Evolutionary conservation across 2,113 vertebrate genomes (phyloP).

Genomic region (Gambusia affinis): DNA sequence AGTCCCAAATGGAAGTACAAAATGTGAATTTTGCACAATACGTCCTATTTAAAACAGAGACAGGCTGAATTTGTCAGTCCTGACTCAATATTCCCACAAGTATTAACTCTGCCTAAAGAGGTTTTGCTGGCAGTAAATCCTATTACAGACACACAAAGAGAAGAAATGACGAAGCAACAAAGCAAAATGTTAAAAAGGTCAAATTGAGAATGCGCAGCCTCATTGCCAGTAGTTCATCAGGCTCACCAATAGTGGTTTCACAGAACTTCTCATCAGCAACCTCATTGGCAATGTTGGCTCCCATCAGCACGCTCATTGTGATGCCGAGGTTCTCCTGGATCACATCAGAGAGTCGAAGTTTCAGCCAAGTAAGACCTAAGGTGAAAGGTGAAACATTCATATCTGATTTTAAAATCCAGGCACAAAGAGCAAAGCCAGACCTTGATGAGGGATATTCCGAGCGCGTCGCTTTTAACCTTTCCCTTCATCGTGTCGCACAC

Average conservation of each 20-base stretch:
- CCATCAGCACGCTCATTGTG: constrained; percentile 92
- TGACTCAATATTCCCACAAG: constrained; percentile 4
- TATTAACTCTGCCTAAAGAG: constrained; percentile 8
- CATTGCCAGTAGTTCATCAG: neutral
- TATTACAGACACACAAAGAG: neutral
- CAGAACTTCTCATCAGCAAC: constrained; percentile 98
- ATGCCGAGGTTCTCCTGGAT: constrained; percentile 91
- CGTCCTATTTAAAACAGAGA: neutral
- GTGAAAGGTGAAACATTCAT: neutral
- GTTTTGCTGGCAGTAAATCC: constrained; percentile 2
- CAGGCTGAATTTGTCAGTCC: neutral
- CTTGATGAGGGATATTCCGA: constrained; percentile 96
- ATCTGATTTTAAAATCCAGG: neutral
- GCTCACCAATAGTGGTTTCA: constrained; percentile 95
- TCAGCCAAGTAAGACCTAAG: no score
- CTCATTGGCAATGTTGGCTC: constrained; percentile 95
- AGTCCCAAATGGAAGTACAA: no score
- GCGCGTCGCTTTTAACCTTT: constrained; percentile 84
- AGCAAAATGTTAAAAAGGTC: constrained; percentile 2
- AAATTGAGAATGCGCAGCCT: constrained; percentile 9
- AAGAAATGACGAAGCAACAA: neutral
- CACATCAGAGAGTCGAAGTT: no score
- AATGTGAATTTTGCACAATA: no score
- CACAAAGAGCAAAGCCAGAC: constrained; percentile 63
- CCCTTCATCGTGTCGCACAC: constrained; percentile 91